A percentile compares a stretch with the other conserved stretches of the same genome.
These are phyloP conservation scores for Zoanthus solanderi DNA, from an alignment of 92 coral and sea anemone genomes.

Conservation along the genomic window DNA sequence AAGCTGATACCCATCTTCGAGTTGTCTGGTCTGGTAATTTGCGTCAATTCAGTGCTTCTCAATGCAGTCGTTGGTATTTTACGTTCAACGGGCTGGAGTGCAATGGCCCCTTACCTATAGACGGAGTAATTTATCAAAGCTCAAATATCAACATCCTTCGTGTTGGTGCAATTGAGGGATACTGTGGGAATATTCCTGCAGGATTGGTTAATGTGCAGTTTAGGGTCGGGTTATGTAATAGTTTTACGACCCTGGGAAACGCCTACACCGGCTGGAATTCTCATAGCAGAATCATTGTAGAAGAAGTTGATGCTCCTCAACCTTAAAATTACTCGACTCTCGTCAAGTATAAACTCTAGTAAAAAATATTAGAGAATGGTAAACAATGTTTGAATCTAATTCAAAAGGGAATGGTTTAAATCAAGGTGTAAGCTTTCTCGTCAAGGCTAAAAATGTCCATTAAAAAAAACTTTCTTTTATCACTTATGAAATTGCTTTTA, in stretches of 20 bases:
- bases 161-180: background rate
- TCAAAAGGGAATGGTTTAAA: no score
- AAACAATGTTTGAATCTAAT: no score
- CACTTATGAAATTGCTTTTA: no score
- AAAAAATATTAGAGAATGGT: no score
- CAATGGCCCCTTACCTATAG: background rate
- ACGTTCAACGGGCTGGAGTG: conserved; percentile 27
- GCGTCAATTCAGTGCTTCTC: conserved; percentile 1
- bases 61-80: conserved; percentile 42
- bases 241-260: background rate
- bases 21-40: conserved; percentile 32
- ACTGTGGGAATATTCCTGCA: conserved; percentile 16
- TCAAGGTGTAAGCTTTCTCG: no score
- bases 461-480: no score
- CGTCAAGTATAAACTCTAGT: no score
- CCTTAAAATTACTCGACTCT: background rate
- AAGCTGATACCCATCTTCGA: conserved; percentile 8
- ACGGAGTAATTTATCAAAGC: conserved; percentile 21
- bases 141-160: background rate
- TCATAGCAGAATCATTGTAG: conserved; percentile 13
- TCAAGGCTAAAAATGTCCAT: no score
- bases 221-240: background rate
- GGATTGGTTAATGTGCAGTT: conserved; percentile 21
- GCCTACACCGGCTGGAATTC: conserved; percentile 24
- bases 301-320: conserved; percentile 27